A percentile compares a stretch with the other conserved stretches of the same genome.
Conservation (phyloP, 2,888 invertebrate species). For the Anthrax anthrax region DNA sequence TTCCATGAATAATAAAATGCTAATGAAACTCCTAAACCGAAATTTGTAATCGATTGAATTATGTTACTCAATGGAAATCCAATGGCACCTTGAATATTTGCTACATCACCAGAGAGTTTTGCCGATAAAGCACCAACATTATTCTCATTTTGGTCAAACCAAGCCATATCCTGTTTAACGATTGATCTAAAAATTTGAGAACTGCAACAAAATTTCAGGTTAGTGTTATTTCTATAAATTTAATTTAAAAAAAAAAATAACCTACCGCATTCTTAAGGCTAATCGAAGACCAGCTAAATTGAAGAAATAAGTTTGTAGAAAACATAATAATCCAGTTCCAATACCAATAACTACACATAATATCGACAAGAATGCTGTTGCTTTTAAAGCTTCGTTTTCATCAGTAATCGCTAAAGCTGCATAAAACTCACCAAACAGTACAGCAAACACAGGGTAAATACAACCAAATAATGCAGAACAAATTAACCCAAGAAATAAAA, state of each 20-base stretch:
- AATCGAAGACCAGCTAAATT: constrained; percentile 62
- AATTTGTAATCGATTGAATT: constrained; percentile 50
- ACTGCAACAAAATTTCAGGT: constrained; percentile 12
- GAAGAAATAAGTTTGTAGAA: constrained; percentile 60
- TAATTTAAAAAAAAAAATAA: not conserved
- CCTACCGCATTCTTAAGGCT: constrained; percentile 48
- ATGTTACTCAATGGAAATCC: constrained; percentile 53
- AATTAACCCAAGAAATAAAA: constrained; percentile 45
- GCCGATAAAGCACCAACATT: constrained; percentile 56
- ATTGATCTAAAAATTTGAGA: constrained; percentile 44
- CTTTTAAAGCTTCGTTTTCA: constrained; percentile 38
- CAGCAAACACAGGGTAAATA: constrained; percentile 58
- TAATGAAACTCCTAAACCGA: constrained; percentile 45
- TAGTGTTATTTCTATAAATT: no score
- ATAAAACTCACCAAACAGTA: constrained; percentile 65
- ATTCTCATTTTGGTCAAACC: constrained; percentile 54
- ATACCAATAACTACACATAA: constrained; percentile 50
- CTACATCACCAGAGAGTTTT: constrained; percentile 53
- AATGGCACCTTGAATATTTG: constrained; percentile 57
- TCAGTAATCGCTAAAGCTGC: constrained; percentile 50
- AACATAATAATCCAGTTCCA: constrained; percentile 48
- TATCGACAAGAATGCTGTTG: constrained; percentile 46
- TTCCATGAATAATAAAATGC: constrained; percentile 53
- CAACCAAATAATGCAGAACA: constrained; percentile 54
- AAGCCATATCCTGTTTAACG: constrained; percentile 56